phyloP scores from a whole-genome alignment of 1,140 invertebrate genomes.

The Drosophila pectinifera region DNA sequence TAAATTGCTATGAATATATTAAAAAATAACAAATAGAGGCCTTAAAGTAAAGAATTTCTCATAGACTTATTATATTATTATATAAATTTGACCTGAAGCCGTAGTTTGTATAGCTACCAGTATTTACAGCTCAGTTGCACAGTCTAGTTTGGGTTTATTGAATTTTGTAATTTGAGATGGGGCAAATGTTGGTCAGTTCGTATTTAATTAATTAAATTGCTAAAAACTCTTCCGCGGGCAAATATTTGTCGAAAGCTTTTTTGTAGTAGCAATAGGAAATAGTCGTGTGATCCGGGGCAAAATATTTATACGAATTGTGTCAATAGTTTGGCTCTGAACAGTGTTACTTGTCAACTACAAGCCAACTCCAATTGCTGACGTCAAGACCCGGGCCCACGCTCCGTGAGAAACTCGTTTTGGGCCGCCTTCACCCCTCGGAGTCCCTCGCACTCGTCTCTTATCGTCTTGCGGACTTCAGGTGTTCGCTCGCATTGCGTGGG shows the following conservation, averaged over 20 bases:
- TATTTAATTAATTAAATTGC: constrained; percentile 10
- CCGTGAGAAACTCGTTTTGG: constrained; percentile 64
- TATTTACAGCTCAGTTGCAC: no score
- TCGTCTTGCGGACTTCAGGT: constrained; percentile 73
- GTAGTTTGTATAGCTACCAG: no score
- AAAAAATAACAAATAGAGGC: no score
- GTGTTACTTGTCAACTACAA: constrained; percentile 23
- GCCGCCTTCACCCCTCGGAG: not conserved
- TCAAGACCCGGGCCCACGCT: constrained; percentile 69
- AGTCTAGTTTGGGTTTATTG: no score
- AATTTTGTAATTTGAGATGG: not conserved
- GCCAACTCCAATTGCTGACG: constrained; percentile 55
- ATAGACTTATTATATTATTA: no score
- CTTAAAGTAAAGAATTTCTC: no score
- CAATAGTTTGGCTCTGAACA: constrained; percentile 28
- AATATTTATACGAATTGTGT: constrained; percentile 35
- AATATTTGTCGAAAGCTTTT: constrained; percentile 27
- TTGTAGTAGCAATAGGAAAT: constrained; percentile 17
- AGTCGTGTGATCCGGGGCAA: constrained; percentile 5
- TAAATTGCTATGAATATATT: no score
- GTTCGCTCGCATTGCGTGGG: constrained; percentile 72
- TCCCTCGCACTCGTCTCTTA: constrained; percentile 24
- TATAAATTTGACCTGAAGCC: no score
- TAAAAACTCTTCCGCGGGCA: constrained; percentile 11
- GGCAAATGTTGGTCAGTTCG: not conserved